These are phyloP conservation scores for Acrobasis consociella DNA, from an alignment of 2,888 invertebrate species.

Conservation along the genomic window DNA sequence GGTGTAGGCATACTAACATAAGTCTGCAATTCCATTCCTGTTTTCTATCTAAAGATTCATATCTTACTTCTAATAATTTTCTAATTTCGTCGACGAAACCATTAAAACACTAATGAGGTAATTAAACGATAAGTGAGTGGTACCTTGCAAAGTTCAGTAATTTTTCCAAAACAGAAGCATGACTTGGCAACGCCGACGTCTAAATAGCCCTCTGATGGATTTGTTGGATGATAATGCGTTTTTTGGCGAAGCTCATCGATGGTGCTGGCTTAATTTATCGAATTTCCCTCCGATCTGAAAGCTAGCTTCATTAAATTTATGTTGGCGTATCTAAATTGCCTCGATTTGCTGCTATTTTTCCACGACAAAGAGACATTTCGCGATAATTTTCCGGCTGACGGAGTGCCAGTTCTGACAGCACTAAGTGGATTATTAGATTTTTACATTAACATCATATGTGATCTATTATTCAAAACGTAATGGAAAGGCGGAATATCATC, in stretches of 20 bases:
- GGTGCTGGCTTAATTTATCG: constrained; percentile 49
- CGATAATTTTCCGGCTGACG: constrained; percentile 6
- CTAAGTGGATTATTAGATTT: constrained; percentile 16
- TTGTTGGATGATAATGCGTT: constrained; percentile 52
- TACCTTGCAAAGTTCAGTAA: constrained; percentile 15
- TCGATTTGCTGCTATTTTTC: constrained; percentile 22
- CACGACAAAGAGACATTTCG: background rate
- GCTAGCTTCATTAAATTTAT: constrained; percentile 50
- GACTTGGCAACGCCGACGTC: constrained; percentile 31
- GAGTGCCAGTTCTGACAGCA: background rate
- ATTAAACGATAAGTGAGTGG: constrained; percentile 9
- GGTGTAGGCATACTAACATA: too few species aligned
- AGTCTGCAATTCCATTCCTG: too few species aligned
- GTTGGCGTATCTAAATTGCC: constrained; percentile 21
- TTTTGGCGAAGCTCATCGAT: constrained; percentile 43
- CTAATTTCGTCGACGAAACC: too few species aligned
- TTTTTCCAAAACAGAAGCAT: constrained; percentile 19
- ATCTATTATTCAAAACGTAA: too few species aligned
- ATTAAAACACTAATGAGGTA: constrained; percentile 8
- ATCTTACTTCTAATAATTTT: too few species aligned
- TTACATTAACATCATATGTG: background rate
- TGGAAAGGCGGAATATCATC: too few species aligned
- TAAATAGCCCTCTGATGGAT: constrained; percentile 51
- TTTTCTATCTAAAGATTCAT: too few species aligned
- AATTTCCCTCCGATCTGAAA: constrained; percentile 56